Evolutionary conservation across 2,113 vertebrate species (phyloP), one percentile per base, ranked within the genome.

Genomic region (Gymnocephalus cernua): DNA sequence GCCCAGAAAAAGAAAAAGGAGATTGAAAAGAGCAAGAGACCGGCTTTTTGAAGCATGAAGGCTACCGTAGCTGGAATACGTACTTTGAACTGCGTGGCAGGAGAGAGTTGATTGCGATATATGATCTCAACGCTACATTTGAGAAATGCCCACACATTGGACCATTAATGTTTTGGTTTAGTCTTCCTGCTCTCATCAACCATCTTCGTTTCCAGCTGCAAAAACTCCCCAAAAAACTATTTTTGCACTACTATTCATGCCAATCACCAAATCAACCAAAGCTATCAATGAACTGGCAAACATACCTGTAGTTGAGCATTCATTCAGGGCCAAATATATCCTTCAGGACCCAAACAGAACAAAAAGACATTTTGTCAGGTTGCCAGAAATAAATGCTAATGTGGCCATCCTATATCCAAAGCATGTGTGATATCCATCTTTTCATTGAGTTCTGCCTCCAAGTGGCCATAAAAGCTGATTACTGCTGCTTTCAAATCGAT

Each of bases 381-480:
- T 29, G 53, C 41, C 41, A 58, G 23, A 50, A 59, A 66, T 59
- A 51, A 67, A 80, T 32, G 62, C 18, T 50, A n/a, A 61, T 25
- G n/a, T 61, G 18, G 1, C 19, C 18, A 27, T 18, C 61, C 38
- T 25, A 8, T 12, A 3, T 23, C 12, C 48, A 48, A 7, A 64
- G 8, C 45, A 13, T 35, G 44, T 29, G 44, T 41, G 51, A 71
- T 65, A 10, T 35, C 13, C 44, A 29, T 32, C 18, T 50, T 50
- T 72, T 19, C 38, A 14, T 69, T 11, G 48, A 56, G 56, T 54
- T 25, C 16, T 61, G 64, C 62, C 7, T 41, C 45, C 41, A 80
- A 59, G 23, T 63, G 25, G 35, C 3, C 32, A 21, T 6, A 23
- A 45, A 38, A 53, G n/a, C 14, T 2, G 25, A 59, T 48, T 4